Conservation (phyloP, 2,113 vertebrate genomes). For the Monopterus albus region DNA sequence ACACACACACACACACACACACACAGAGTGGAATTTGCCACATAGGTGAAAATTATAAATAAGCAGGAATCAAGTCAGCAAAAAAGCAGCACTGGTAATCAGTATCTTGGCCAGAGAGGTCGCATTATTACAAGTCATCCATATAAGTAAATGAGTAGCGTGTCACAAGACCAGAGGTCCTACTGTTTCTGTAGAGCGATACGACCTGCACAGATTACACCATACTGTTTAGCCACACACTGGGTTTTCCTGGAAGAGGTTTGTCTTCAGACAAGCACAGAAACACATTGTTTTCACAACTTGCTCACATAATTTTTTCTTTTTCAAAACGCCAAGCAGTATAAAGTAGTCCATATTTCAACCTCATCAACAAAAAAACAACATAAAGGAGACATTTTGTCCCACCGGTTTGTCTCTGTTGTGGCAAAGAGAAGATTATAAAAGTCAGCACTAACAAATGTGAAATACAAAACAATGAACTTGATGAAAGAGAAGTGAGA, state of each 20-base stretch:
- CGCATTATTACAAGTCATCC: constrained; percentile 48
- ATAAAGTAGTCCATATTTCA: background rate
- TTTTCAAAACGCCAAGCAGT: background rate
- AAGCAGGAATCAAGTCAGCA: constrained; percentile 58
- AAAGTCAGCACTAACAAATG: background rate
- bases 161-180: constrained; percentile 63
- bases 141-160: constrained; percentile 73
- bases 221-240: constrained; percentile 13
- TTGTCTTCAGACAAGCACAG: constrained; percentile 12
- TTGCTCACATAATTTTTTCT: background rate
- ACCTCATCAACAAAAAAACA: background rate
- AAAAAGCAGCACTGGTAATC: constrained; percentile 57
- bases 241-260: constrained; percentile 48
- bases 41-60: constrained; percentile 45
- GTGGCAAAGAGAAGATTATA: background rate
- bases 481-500: constrained; percentile 58
- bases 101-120: constrained; percentile 40
- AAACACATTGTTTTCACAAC: constrained; percentile 38
- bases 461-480: constrained; percentile 26
- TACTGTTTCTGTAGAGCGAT: constrained; percentile 47
- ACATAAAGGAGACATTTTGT: too few species aligned
- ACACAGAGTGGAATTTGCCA: constrained; percentile 54
- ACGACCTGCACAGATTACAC: constrained; percentile 39
- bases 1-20: constrained; percentile 35
- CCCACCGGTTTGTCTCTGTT: too few species aligned